Evolutionary conservation across 2,888 invertebrate genomes (phyloP), one percentile per base, ranked within the genome.

Genomic region (Yponomeuta evonymella): DNA sequence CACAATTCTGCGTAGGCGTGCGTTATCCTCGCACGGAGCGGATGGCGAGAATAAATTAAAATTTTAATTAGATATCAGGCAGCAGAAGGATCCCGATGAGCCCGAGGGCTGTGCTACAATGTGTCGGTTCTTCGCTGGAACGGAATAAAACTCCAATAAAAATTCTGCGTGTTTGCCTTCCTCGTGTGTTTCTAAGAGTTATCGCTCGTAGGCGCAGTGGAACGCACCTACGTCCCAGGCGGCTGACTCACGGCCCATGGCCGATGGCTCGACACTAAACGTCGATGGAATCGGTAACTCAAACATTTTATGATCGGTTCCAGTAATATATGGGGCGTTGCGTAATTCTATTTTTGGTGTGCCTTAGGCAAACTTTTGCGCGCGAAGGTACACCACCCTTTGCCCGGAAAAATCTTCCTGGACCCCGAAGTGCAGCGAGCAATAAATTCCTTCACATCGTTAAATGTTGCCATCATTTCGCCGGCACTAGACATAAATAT

Each of bases 241-340:
- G 84, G 85, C 86, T 88, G 89, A 89, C 87, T 90, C 89, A 89
- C 84, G 81, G 83, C 81, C 84, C 79, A 79, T 80, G 75, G 81
- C 77, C 86, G 87, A 89, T 89, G 88, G 90, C 88, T 88, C 86
- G 79, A 79, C 83, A 88, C 82, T 89, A 89, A 89, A 90, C 79
- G 88, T 88, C 89, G 81, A 86, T 86, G 83, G 87, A 83, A 86
- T 87, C 88, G 82, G 88, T 90, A 90, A 90, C 88, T 90, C 90
- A 90, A 79, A 79, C 82, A 85, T 85, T 91, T 91, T 90, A 90
- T 79, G 83, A 78, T 77, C 83, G 83, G 83, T 84, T 86, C 84
- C 81, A 84, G 87, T 89, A 90, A 89, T 87, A 88, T 88, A 88
- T 87, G 88, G 85, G 86, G 87, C 87, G 84, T 87, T 89, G 83